These are phyloP conservation scores for Pocillopora meandrina DNA, from an alignment of 92 coral and sea anemone genomes.

Conservation along the genomic window DNA sequence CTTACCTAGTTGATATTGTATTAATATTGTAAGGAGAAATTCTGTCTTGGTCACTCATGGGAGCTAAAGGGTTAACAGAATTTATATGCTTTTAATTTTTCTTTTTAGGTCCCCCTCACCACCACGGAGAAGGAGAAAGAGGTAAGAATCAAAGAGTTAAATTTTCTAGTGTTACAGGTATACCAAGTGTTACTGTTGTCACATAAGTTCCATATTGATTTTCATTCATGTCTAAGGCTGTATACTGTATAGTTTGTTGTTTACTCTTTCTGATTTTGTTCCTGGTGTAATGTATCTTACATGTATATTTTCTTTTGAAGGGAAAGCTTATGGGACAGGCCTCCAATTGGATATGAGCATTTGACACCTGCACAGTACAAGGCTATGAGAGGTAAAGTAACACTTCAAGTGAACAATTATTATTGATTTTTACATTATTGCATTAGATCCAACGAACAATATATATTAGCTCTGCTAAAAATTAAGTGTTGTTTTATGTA, in stretches of 20 bases:
- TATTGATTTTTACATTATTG: no score
- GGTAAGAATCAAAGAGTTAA: conserved; percentile 4
- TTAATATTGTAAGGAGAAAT: no score
- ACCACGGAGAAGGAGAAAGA: conserved; percentile 52
- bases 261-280: not conserved
- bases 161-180: no score
- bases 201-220: not conserved
- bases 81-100: not conserved
- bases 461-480: no score
- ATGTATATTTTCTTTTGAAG: conserved; percentile 27
- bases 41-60: no score
- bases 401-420: no score
- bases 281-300: not conserved
- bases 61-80: no score
- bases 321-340: conserved; percentile 95
- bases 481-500: no score
- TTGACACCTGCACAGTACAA: conserved; percentile 84
- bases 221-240: not conserved
- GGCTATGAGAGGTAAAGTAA: conserved; percentile 83
- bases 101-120: conserved; percentile 66
- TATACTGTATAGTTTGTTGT: not conserved
- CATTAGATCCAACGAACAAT: no score
- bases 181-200: no score
- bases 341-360: conserved; percentile 95
- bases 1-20: no score